Evolutionary conservation across 2,888 invertebrate genomes (phyloP).

Genomic region (Luperina testacea): DNA sequence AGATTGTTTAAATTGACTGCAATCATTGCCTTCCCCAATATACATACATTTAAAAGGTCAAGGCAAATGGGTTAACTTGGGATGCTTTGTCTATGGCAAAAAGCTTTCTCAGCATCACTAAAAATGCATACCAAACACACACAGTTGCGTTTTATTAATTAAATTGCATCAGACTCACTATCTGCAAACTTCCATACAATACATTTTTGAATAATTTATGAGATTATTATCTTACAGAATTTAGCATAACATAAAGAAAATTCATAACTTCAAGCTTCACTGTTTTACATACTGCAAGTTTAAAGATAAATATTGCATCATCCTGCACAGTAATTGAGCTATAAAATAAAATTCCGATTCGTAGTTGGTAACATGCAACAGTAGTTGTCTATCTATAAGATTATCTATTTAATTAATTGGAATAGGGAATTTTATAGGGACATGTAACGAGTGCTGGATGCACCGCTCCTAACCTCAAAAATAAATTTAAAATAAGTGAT

Average conservation of each 20-base stretch:
- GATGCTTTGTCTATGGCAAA: not conserved
- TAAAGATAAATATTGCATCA: constrained; percentile 54
- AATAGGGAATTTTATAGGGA: not conserved
- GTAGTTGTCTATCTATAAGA: not conserved
- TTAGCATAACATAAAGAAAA: not conserved
- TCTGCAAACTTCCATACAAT: not conserved
- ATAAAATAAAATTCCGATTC: not conserved
- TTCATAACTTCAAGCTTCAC: not conserved
- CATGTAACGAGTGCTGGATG: constrained; percentile 23
- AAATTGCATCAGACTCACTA: not conserved
- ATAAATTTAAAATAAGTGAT: constrained; percentile 15
- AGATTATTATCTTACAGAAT: not conserved
- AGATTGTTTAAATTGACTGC: not conserved
- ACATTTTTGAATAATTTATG: not conserved
- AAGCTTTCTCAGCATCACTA: not conserved
- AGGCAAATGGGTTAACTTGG: not conserved
- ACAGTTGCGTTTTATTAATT: not conserved
- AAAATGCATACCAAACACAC: not conserved
- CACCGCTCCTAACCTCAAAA: constrained; percentile 72
- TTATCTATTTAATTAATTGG: not conserved
- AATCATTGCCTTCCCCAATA: not conserved
- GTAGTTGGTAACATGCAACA: not conserved
- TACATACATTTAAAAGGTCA: not conserved
- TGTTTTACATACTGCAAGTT: not conserved
- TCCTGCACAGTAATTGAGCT: not conserved